Conservation (phyloP, 2,113 vertebrate species). For the cat (Felis catus) region DNA sequence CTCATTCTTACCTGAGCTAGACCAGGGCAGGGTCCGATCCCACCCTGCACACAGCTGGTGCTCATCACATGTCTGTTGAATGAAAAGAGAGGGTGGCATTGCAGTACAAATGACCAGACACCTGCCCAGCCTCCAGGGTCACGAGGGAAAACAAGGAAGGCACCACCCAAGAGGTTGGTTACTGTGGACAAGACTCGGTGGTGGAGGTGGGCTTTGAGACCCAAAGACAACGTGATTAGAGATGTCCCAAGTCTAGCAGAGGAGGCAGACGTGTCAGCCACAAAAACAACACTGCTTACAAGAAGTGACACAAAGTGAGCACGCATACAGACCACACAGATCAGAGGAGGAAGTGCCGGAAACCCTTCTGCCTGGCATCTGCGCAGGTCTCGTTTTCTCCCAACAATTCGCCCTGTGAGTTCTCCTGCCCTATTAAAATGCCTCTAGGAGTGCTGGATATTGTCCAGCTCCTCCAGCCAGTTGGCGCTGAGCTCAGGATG, state of each 20-base stretch:
- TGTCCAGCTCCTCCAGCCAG: not conserved
- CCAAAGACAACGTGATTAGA: not conserved
- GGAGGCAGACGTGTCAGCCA: not conserved
- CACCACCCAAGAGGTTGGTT: not conserved
- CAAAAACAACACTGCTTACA: not conserved
- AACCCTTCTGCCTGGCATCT: not conserved
- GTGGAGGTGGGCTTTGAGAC: too few relatives aligned
- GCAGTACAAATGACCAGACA: not conserved
- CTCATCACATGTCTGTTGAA: not conserved
- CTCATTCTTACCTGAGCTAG: not conserved
- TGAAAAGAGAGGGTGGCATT: not conserved
- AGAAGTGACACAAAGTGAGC: not conserved
- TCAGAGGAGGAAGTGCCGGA: not conserved
- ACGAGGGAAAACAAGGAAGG: not conserved
- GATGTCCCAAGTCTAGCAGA: not conserved
- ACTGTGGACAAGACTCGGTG: not conserved
- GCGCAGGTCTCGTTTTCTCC: fast-evolving
- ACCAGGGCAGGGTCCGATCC: not conserved
- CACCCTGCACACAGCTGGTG: not conserved
- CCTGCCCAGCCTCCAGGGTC: not conserved
- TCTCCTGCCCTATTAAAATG: not conserved
- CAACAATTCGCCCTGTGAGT: fast-evolving
- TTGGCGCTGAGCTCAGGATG: not conserved
- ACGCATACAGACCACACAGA: not conserved
- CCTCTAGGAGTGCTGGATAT: not conserved